Evolutionary conservation across 2,797 vertebrate genomes (phyloP), one percentile per base, ranked within the genome.

Genomic region (Trachurus trachurus): DNA sequence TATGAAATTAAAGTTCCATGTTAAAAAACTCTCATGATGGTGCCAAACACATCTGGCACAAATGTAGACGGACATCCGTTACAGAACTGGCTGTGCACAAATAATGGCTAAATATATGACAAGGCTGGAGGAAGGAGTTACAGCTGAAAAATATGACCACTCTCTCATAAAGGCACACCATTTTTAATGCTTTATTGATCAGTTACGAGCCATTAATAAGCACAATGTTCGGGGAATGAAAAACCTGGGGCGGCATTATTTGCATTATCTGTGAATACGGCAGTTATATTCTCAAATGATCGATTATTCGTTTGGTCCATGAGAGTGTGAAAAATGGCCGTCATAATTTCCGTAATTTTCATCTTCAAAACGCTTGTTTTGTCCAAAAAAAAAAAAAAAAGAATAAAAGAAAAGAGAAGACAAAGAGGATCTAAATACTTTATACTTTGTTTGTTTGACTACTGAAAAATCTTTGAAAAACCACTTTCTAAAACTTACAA

Each of bases 1-100:
- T 81, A 75, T 78, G 72, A 81, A 86, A 72, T 78, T 74, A 66
- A 76, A 84, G 56, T 68, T 83, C 47, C 39, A 42, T 61, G 60
- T 81, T 44, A 34, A 34, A 34, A 34, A 57, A 60, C 52, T 74
- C 54, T 52, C 49, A 42, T 6, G 57, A 61, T 2, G 45, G 52
- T 79, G 82, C 78, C 76, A 84, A 79, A 80, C 57, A 56, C 11
- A 15, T 50, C 71, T 78, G 82, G 62, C 71, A 81, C 53, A 26
- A 16, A 22, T 21, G 54, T 60, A 61, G 66, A 64, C 13, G 54
- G 45, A 47, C 45, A 47, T 73, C 76, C 80, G 26, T 65, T 66
- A 56, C 58, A 69, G 59, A 78, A 78, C 63, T 70, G 70, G 63
- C 39, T 83, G 76, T 49, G 57, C 49, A 65, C 37, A 67, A 61